A percentile compares a stretch with the other conserved stretches of the same genome.
Conservation (phyloP, 2,797 vertebrate species). For the Podarcis siculus region DNA sequence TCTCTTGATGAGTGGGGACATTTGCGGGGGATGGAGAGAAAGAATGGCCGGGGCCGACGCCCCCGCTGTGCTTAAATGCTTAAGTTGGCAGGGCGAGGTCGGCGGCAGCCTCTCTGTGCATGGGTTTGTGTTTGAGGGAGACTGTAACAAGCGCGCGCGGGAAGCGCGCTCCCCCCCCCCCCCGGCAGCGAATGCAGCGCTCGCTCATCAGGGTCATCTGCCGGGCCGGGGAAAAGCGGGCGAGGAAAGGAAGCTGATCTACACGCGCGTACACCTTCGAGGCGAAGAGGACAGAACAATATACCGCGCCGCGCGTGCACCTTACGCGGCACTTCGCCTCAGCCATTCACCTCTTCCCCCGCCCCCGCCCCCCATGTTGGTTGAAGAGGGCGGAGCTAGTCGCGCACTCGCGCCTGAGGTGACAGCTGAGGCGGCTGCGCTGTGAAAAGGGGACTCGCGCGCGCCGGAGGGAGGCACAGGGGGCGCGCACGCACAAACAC, state of each 20-base stretch:
- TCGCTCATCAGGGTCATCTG: not conserved
- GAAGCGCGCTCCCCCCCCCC: constrained; percentile 13
- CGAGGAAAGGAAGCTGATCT: not conserved
- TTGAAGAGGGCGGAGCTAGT: constrained; percentile 14
- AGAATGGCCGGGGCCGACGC: no score
- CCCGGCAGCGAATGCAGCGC: not conserved
- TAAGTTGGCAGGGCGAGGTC: accelerated
- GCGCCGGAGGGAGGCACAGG: not conserved
- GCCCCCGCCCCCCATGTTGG: not conserved
- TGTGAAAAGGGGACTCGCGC: constrained; percentile 38
- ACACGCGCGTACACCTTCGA: not conserved
- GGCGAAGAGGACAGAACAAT: constrained; percentile 10
- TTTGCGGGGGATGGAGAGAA: not conserved
- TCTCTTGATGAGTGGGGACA: not conserved
- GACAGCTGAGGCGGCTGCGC: not conserved
- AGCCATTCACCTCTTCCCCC: constrained; percentile 36
- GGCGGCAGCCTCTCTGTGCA: not conserved
- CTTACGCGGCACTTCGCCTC: not conserved
- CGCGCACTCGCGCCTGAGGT: constrained; percentile 11
- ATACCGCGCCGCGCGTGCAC: constrained; percentile 10
- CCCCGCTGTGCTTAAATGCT: not conserved
- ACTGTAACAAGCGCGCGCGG: accelerated
- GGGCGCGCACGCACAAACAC: constrained; percentile 22
- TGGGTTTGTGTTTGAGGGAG: no score
- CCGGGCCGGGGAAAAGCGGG: not conserved